A percentile compares a stretch with the other conserved stretches of the same genome.
Conservation (phyloP, 2,888 invertebrate species). For the Rosalia funebris region DNA sequence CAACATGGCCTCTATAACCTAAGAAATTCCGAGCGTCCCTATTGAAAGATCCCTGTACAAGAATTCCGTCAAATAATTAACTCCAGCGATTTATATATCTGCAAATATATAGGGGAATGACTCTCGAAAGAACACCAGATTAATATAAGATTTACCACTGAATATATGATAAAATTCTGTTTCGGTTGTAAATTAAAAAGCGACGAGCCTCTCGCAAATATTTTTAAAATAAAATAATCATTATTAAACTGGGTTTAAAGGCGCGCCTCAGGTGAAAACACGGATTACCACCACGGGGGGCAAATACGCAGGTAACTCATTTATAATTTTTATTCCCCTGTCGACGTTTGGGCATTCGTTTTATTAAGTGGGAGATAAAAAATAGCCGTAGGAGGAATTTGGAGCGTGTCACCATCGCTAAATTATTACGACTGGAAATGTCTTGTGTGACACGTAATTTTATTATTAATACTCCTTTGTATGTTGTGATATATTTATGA, state of each 20-base stretch:
- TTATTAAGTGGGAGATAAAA: background rate
- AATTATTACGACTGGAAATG: background rate
- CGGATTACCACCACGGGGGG: background rate
- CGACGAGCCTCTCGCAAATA: background rate
- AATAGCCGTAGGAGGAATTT: background rate
- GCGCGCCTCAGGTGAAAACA: background rate
- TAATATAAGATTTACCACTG: no score
- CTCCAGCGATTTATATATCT: no score
- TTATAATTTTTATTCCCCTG: background rate
- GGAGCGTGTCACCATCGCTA: background rate
- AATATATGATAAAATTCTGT: no score
- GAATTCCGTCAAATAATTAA: no score
- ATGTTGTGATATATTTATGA: background rate
- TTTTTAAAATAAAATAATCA: background rate
- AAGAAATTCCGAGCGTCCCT: no score
- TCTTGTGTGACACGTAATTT: slow-evolving; percentile 1
- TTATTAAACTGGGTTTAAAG: background rate
- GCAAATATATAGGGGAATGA: no score
- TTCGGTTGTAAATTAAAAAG: background rate
- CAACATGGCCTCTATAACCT: no score
- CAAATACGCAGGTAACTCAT: background rate
- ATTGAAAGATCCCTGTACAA: no score
- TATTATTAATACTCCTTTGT: background rate
- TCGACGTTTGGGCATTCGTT: background rate
- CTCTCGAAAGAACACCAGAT: no score